Evolutionary conservation across 2,113 vertebrate species (phyloP).

Genomic region (Hippoglossus stenolepis): DNA sequence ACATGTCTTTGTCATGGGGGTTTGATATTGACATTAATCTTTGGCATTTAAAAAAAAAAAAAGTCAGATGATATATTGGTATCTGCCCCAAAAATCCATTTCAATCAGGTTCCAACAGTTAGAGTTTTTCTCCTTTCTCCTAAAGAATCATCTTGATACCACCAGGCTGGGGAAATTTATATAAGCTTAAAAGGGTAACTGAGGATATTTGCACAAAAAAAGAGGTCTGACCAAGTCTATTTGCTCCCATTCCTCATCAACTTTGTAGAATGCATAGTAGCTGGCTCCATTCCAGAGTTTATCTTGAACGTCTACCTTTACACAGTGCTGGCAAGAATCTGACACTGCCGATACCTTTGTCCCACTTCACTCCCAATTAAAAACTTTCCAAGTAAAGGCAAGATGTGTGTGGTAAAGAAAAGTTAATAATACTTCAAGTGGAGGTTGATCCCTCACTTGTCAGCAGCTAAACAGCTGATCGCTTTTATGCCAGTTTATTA

Average conservation of each 20-base stretch:
- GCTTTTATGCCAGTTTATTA: too few species aligned
- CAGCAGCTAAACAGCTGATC: too few species aligned
- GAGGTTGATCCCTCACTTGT: background rate
- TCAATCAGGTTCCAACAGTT: too few species aligned
- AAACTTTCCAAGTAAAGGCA: slow-evolving; percentile 7
- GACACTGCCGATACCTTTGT: slow-evolving; percentile 35
- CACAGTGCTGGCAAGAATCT: slow-evolving; percentile 50
- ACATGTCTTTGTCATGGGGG: too few species aligned
- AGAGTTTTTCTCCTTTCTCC: too few species aligned
- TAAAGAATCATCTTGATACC: too few species aligned
- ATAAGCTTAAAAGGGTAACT: background rate
- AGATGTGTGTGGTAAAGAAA: background rate
- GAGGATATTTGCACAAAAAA: too few species aligned
- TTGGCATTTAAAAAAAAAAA: too few species aligned
- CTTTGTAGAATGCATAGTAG: slow-evolving; percentile 35
- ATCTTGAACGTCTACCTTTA: slow-evolving; percentile 60
- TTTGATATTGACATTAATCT: too few species aligned
- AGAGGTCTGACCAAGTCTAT: background rate
- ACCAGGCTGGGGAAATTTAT: background rate
- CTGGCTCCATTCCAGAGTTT: slow-evolving; percentile 34
- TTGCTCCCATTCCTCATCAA: slow-evolving; percentile 3
- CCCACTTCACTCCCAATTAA: slow-evolving; percentile 25
- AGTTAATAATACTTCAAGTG: slow-evolving; percentile 3
- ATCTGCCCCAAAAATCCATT: too few species aligned
- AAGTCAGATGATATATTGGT: too few species aligned